Base-by-base conservation (phyloP, 92 coral and sea anemone species). In the Scolanthus callimorphus region DNA sequence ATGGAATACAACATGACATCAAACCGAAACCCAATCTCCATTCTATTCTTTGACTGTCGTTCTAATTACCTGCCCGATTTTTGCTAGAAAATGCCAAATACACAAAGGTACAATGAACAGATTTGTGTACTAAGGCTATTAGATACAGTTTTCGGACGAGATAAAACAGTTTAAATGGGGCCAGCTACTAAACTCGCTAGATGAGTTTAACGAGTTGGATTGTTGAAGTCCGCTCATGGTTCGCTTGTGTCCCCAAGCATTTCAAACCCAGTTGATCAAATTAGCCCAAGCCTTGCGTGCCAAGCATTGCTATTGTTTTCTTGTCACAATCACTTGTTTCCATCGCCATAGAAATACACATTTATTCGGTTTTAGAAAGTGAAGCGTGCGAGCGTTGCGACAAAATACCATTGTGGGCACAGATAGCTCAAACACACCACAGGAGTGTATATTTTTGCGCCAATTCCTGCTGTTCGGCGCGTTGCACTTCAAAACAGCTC, bases 301-400 rank as follows among this genome's bases (percentile, higher is more conserved):
- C 67, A 30, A 9, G 48, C 67, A 56, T 78, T 72, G 79, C 68
- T 78, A 55, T 78, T 78, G 79, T 78, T 70, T 70, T 72, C 71
- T 52, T 29, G 39, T 39, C 65, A 59, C 25, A 59, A 24, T 59
- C 22, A 15, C 29, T 30, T 59, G 34, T 15, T 34, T 34, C 41
- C 8, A 6, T 34, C 15, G 6, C 6, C 41, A 34, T 6, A 6
- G 41, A 34, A 34, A 34, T 34, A 34, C 41, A 15, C 41, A 34
- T 41, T n/a, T n/a, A n/a, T n/a, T n/a, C n/a, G n/a, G n/a, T n/a
- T n/a, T n/a, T n/a, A n/a, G n/a, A n/a, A n/a, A n/a, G n/a, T n/a
- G n/a, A n/a, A n/a, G n/a, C n/a, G n/a, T n/a, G n/a, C n/a, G n/a
- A n/a, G n/a, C n/a, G n/a, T n/a, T n/a, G n/a, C n/a, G n/a, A n/a